Conservation (phyloP, 1,140 invertebrate genomes). For the Orchesella cincta region DNA sequence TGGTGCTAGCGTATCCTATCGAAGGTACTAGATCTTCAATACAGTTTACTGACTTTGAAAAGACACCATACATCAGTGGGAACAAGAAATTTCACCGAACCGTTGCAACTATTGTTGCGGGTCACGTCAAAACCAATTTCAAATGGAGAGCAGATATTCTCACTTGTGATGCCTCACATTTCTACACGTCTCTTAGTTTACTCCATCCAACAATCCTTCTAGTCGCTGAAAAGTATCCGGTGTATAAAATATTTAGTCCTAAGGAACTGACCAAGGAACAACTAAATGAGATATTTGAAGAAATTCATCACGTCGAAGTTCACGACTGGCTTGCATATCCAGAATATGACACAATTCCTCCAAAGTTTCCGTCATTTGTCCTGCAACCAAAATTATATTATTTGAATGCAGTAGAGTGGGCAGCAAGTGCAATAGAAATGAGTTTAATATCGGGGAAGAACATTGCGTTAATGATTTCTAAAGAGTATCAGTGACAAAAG, state of each 20-base stretch:
- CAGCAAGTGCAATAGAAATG: slow-evolving; percentile 74
- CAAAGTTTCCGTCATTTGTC: slow-evolving; percentile 56
- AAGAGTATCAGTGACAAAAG: slow-evolving; percentile 40
- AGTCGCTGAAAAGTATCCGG: slow-evolving; percentile 49
- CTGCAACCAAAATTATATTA: slow-evolving; percentile 64
- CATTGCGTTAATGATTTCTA: slow-evolving; percentile 63
- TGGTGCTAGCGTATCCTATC: slow-evolving; percentile 65
- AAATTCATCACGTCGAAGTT: slow-evolving; percentile 56
- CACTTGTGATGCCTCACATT: slow-evolving; percentile 57
- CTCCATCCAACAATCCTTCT: slow-evolving; percentile 45
- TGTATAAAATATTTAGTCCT: slow-evolving; percentile 67
- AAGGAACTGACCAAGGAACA: slow-evolving; percentile 56
- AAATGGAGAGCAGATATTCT: slow-evolving; percentile 56
- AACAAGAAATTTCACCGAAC: slow-evolving; percentile 62
- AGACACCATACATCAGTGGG: not conserved
- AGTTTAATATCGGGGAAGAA: slow-evolving; percentile 67
- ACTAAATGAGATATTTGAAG: slow-evolving; percentile 60
- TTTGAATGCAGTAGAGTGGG: slow-evolving; percentile 69
- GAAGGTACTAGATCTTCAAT: slow-evolving; percentile 35
- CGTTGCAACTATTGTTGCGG: slow-evolving; percentile 64
- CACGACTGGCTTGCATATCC: slow-evolving; percentile 68
- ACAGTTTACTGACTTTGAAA: slow-evolving; percentile 45
- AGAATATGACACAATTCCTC: slow-evolving; percentile 58
- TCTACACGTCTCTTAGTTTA: slow-evolving; percentile 56
- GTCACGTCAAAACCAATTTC: slow-evolving; percentile 56